phyloP scores from a whole-genome alignment of 2,888 invertebrate genomes.

The Dione juno region DNA sequence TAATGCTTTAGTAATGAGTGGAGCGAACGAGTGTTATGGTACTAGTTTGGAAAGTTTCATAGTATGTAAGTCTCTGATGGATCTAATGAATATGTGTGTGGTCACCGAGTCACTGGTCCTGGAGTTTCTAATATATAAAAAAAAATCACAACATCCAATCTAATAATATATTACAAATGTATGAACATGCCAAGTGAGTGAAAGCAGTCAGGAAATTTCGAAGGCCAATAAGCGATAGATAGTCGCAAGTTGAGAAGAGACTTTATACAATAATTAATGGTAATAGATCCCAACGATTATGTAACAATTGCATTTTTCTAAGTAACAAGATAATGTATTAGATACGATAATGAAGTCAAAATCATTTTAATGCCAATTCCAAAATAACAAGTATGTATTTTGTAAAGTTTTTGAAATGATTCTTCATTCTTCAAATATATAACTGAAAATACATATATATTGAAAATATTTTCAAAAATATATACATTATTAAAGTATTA shows the following conservation, averaged over 20 bases:
- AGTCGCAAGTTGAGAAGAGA: slow-evolving; percentile 36
- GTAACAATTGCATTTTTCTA: neutral
- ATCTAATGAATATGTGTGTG: slow-evolving; percentile 55
- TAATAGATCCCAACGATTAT: neutral
- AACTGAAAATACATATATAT: too few relatives aligned
- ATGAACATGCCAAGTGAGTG: slow-evolving; percentile 65
- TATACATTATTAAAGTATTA: too few relatives aligned
- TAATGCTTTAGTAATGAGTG: slow-evolving; percentile 60
- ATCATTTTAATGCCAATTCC: neutral
- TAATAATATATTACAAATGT: slow-evolving; percentile 60
- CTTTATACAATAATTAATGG: slow-evolving; percentile 3
- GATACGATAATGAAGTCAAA: neutral
- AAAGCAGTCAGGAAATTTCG: slow-evolving; percentile 61
- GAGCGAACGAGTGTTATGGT: slow-evolving; percentile 66
- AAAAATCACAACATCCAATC: slow-evolving; percentile 68
- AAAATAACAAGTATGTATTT: neutral
- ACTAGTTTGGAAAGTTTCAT: slow-evolving; percentile 54
- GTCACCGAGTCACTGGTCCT: slow-evolving; percentile 51
- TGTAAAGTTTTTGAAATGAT: too few relatives aligned
- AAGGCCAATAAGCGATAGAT: slow-evolving; percentile 66
- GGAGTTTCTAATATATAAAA: slow-evolving; percentile 53
- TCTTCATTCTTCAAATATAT: too few relatives aligned
- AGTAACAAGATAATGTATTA: too few relatives aligned
- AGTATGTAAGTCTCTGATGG: slow-evolving; percentile 60
- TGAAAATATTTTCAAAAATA: too few relatives aligned